These are phyloP conservation scores for Acrocephalus arundinaceus DNA, from an alignment of 2,113 vertebrate species.

Conservation along the genomic window DNA sequence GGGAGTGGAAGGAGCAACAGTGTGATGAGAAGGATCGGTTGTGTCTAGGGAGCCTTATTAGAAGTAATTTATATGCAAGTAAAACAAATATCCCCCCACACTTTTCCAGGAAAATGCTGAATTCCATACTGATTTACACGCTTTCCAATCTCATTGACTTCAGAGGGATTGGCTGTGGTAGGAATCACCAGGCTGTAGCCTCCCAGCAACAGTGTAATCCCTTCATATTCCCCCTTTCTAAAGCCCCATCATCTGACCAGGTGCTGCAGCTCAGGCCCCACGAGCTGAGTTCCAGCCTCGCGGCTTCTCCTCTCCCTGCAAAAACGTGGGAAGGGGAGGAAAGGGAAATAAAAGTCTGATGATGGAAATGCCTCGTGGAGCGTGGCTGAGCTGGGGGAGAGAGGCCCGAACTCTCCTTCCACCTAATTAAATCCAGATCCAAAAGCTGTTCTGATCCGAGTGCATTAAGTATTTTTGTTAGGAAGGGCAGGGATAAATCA, in stretches of 20 bases:
- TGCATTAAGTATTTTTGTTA: neutral
- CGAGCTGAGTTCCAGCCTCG: neutral
- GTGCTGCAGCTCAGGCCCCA: neutral
- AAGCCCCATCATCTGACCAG: neutral
- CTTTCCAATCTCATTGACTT: constrained; percentile 32
- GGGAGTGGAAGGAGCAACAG: neutral
- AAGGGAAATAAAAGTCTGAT: neutral
- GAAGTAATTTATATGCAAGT: neutral
- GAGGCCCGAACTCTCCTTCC: neutral
- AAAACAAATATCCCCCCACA: neutral
- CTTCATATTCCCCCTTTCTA: neutral
- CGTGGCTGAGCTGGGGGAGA: neutral
- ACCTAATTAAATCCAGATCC: neutral
- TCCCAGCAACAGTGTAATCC: neutral
- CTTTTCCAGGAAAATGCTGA: neutral
- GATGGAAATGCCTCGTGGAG: neutral
- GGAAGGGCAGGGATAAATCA: constrained; percentile 1
- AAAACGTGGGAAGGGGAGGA: neutral
- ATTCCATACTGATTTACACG: neutral
- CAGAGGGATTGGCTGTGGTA: neutral
- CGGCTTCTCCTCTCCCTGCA: neutral
- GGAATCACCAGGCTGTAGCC: neutral
- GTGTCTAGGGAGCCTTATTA: neutral
- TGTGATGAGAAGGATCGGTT: neutral
- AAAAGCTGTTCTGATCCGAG: neutral